Evolutionary conservation across 2,888 invertebrate genomes (phyloP).

Genomic region (Drosophila differens): DNA sequence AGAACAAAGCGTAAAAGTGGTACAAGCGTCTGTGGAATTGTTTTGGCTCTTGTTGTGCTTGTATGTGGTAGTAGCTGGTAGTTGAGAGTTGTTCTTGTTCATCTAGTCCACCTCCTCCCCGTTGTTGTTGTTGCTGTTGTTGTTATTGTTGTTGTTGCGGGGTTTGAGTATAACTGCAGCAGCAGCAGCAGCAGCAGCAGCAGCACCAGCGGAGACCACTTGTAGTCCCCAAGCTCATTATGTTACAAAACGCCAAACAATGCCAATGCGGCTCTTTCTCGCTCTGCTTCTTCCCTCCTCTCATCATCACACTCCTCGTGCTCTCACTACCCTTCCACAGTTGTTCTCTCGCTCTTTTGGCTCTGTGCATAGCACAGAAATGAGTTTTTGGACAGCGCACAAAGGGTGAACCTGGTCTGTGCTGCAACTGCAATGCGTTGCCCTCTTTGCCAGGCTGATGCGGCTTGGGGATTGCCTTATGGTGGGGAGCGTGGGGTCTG

Average conservation of each 20-base stretch:
- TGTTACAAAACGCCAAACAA: slow-evolving; percentile 82
- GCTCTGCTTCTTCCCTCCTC: neutral
- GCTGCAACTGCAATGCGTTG: slow-evolving; percentile 68
- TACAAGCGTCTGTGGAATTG: slow-evolving; percentile 81
- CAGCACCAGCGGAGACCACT: slow-evolving; percentile 70
- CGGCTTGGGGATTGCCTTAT: slow-evolving; percentile 1
- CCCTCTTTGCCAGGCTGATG: slow-evolving; percentile 9
- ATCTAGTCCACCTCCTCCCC: neutral
- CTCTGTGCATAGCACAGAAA: slow-evolving; percentile 52
- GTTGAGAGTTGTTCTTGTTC: slow-evolving; percentile 38
- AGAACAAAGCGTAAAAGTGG: slow-evolving; percentile 81
- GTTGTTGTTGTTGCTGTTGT: neutral
- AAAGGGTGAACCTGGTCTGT: slow-evolving; percentile 70
- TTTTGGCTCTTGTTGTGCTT: slow-evolving; percentile 61
- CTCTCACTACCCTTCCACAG: slow-evolving; percentile 4
- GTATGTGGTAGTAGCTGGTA: slow-evolving; percentile 25
- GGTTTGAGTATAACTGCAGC: slow-evolving; percentile 41
- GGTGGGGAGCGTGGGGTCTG: neutral
- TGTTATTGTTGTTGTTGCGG: slow-evolving; percentile 24
- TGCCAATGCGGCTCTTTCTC: slow-evolving; percentile 66
- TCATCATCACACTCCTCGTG: neutral
- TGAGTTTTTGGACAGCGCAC: slow-evolving; percentile 75
- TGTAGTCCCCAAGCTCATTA: slow-evolving; percentile 83
- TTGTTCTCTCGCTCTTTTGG: slow-evolving; percentile 19
- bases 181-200: slow-evolving; percentile 44